Evolutionary conservation across 2,888 invertebrate species (phyloP).

Genomic region (Dorcus parallelipipedus): DNA sequence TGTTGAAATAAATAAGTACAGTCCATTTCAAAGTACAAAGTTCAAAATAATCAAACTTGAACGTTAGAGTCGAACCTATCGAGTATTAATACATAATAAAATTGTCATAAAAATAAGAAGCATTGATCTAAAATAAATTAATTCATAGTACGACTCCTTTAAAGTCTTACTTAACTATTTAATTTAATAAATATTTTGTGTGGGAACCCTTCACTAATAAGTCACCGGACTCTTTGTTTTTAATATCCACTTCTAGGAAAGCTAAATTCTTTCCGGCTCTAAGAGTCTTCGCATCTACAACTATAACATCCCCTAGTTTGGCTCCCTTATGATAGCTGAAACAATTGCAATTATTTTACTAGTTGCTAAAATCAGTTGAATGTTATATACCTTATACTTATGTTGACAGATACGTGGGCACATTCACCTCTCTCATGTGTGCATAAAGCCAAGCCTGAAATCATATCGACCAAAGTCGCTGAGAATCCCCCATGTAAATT

Average conservation of each 20-base stretch:
- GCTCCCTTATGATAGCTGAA: conserved; percentile 18
- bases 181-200: conserved; percentile 2
- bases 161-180: neutral
- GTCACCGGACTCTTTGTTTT: neutral
- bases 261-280: conserved; percentile 1
- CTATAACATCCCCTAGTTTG: neutral
- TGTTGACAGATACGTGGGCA: conserved; percentile 71
- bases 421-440: neutral
- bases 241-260: neutral
- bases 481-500: neutral
- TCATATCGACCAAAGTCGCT: neutral
- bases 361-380: too few relatives aligned
- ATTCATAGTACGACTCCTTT: too few relatives aligned
- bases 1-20: too few relatives aligned
- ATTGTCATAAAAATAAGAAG: too few relatives aligned
- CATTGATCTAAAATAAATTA: too few relatives aligned
- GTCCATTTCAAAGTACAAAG: too few relatives aligned
- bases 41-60: too few relatives aligned
- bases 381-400: conserved; percentile 69
- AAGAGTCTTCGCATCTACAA: neutral
- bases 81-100: too few relatives aligned
- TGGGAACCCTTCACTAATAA: conserved; percentile 1
- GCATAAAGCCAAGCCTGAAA: neutral
- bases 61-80: too few relatives aligned
- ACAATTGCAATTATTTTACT: neutral